Evolutionary conservation across 2,113 vertebrate species (phyloP).

Genomic region (Solenodon paradoxus): DNA sequence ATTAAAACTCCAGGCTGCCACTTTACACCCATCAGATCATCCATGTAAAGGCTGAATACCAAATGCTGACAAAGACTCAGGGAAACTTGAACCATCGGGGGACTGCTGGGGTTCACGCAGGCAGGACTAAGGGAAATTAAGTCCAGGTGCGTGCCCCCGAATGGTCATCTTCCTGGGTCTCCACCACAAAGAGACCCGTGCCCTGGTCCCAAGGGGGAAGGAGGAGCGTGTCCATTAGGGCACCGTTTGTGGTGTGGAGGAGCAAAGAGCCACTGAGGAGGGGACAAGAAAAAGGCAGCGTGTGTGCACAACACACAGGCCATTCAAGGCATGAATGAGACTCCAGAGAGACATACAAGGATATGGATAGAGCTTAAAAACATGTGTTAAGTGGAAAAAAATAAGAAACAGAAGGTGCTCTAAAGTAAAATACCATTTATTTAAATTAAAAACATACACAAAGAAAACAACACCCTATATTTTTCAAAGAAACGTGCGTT

Average conservation of each 20-base stretch:
- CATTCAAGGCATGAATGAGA: background rate
- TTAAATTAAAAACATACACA: constrained; percentile 67
- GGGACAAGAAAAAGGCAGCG: background rate
- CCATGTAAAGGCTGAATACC: background rate
- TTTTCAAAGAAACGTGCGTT: constrained; percentile 57
- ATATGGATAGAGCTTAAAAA: constrained; percentile 47
- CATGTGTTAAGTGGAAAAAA: constrained; percentile 50
- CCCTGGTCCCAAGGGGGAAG: background rate
- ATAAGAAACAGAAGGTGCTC: constrained; percentile 70
- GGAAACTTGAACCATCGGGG: background rate
- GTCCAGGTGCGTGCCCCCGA: background rate
- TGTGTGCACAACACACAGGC: background rate
- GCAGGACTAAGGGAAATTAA: background rate
- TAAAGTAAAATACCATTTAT: constrained; percentile 54
- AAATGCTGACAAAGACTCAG: background rate
- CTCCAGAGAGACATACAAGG: background rate
- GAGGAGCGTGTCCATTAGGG: background rate
- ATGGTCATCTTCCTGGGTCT: background rate
- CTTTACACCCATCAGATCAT: background rate
- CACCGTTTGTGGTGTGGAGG: background rate
- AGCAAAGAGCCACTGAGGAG: background rate
- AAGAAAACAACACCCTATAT: constrained; percentile 54
- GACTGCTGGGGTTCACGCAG: background rate
- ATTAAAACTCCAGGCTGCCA: background rate
- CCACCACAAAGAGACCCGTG: background rate